These are phyloP conservation scores for Ceratina calcarata DNA, from an alignment of 1,140 invertebrate species.

Conservation along the genomic window DNA sequence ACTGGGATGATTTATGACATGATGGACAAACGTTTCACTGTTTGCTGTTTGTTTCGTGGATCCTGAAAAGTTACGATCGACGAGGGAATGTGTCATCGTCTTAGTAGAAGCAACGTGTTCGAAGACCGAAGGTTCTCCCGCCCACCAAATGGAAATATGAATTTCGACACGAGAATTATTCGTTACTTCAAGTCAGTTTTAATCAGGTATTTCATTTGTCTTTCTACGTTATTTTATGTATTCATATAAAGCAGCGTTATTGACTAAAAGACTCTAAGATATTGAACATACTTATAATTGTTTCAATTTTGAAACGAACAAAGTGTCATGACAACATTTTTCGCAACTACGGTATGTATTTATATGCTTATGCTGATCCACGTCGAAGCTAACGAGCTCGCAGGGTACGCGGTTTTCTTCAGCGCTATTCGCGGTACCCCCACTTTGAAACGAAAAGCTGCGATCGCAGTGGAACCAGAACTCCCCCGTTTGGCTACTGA, in stretches of 20 bases:
- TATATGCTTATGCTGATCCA: neutral
- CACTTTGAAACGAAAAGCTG: conserved; percentile 36
- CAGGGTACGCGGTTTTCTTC: conserved; percentile 49
- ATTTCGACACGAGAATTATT: no score
- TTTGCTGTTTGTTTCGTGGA: neutral
- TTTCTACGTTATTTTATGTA: no score
- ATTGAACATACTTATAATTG: no score
- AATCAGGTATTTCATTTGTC: no score
- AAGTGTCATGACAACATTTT: no score
- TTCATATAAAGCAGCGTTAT: no score
- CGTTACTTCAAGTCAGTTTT: no score
- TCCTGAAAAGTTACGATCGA: neutral
- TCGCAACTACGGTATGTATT: neutral
- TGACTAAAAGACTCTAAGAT: no score
- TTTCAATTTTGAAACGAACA: no score
- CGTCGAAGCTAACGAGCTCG: neutral
- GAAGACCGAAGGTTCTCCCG: no score
- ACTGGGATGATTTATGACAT: neutral
- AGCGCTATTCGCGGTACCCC: conserved; percentile 57
- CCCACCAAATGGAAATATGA: no score
- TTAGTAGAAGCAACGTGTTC: neutral
- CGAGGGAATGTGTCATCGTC: neutral
- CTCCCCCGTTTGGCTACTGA: conserved; percentile 43
- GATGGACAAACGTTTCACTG: neutral
- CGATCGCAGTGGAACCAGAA: conserved; percentile 15